phyloP scores from a whole-genome alignment of 2,797 vertebrate species.

The Liasis olivaceus region DNA sequence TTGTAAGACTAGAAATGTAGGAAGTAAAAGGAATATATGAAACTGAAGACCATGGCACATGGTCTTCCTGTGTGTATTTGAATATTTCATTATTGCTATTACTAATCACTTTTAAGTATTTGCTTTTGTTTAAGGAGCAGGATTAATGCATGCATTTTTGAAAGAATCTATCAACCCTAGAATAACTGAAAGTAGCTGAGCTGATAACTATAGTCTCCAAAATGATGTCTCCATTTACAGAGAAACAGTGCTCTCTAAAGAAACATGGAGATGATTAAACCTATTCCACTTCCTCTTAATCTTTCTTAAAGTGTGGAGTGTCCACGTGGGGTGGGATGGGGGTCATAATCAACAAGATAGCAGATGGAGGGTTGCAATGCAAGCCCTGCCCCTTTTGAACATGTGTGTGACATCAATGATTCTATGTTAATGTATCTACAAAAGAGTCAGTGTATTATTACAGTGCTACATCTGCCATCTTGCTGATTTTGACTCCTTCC shows the following conservation, averaged over 20 bases:
- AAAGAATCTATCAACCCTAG: slow-evolving; percentile 49
- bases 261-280: slow-evolving; percentile 32
- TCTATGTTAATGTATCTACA: neutral
- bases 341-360: neutral
- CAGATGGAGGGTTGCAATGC: neutral
- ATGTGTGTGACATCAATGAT: neutral
- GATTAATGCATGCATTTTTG: slow-evolving; percentile 47
- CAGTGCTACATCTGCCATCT: neutral
- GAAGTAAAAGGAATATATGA: slow-evolving; percentile 10
- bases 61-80: slow-evolving; percentile 47
- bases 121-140: slow-evolving; percentile 50
- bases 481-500: neutral
- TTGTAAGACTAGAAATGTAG: neutral
- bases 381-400: neutral
- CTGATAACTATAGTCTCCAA: slow-evolving; percentile 27
- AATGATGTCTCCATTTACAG: slow-evolving; percentile 48
- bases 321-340: neutral
- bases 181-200: slow-evolving; percentile 43
- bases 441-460: neutral
- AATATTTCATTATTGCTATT: slow-evolving; percentile 66
- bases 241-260: slow-evolving; percentile 43
- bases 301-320: neutral
- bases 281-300: neutral
- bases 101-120: slow-evolving; percentile 63
- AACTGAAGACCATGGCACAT: slow-evolving; percentile 19